phyloP scores from a whole-genome alignment of 2,797 vertebrate genomes.

The Fratercula arctica region DNA sequence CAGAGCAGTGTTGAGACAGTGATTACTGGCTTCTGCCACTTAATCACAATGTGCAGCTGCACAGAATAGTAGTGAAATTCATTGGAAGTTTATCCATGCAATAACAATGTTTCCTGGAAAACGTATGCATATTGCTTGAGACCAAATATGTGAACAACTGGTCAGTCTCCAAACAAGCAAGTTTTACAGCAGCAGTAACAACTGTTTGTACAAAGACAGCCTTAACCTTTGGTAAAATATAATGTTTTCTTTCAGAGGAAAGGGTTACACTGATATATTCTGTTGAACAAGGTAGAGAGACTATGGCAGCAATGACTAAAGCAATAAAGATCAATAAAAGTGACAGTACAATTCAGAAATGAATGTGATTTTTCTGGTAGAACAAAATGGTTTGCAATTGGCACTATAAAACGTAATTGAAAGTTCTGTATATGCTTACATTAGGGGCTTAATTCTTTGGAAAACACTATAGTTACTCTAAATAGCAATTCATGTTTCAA shows the following conservation, averaged over 20 bases:
- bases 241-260: background rate
- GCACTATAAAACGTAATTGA: slow-evolving; percentile 10
- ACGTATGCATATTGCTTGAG: background rate
- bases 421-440: background rate
- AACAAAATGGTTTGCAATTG: slow-evolving; percentile 29
- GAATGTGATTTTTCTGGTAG: background rate
- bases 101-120: background rate
- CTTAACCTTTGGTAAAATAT: background rate
- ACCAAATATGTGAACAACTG: slow-evolving; percentile 11
- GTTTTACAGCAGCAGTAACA: background rate
- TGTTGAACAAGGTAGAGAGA: slow-evolving; percentile 15
- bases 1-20: background rate
- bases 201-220: background rate
- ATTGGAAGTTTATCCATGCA: background rate
- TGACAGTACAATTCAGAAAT: slow-evolving; percentile 42
- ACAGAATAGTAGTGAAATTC: slow-evolving; percentile 9
- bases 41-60: background rate
- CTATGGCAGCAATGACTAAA: slow-evolving; percentile 21
- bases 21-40: background rate
- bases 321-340: slow-evolving; percentile 40
- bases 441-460: background rate
- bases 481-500: slow-evolving; percentile 36
- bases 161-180: slow-evolving; percentile 9
- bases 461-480: slow-evolving; percentile 20
- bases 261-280: background rate